phyloP scores from a whole-genome alignment of 2,797 vertebrate genomes.

The Potorous gilbertii region DNA sequence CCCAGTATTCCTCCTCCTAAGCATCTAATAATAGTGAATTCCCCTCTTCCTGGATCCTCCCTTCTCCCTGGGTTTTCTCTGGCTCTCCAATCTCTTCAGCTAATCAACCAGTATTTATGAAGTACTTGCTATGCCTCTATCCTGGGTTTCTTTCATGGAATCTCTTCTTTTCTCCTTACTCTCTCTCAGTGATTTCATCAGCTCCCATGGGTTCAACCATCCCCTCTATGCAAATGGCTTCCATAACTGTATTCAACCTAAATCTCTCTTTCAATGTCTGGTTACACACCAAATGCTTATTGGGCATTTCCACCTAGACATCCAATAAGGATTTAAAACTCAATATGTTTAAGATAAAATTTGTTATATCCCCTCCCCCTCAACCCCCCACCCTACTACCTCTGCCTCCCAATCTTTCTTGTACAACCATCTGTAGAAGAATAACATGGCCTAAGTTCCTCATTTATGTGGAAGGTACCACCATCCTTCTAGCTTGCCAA shows the following conservation, averaged over 20 bases:
- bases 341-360: not conserved
- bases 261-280: not conserved
- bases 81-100: not conserved
- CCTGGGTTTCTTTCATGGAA: not conserved
- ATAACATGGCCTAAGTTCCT: not conserved
- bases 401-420: not conserved
- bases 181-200: not conserved
- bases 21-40: not conserved
- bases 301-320: not conserved
- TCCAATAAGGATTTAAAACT: not conserved
- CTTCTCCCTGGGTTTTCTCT: not conserved
- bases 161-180: not conserved
- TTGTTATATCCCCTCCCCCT: not conserved
- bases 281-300: not conserved
- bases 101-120: not conserved
- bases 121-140: not conserved
- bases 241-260: not conserved
- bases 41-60: not conserved
- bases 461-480: not conserved
- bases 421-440: not conserved
- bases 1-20: not conserved
- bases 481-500: not conserved
- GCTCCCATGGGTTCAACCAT: not conserved
- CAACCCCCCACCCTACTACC: not conserved
- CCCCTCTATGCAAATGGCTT: not conserved